These are phyloP conservation scores for Tryphoninae sp. DNA, from an alignment of 2,888 invertebrate species.

Conservation along the genomic window DNA sequence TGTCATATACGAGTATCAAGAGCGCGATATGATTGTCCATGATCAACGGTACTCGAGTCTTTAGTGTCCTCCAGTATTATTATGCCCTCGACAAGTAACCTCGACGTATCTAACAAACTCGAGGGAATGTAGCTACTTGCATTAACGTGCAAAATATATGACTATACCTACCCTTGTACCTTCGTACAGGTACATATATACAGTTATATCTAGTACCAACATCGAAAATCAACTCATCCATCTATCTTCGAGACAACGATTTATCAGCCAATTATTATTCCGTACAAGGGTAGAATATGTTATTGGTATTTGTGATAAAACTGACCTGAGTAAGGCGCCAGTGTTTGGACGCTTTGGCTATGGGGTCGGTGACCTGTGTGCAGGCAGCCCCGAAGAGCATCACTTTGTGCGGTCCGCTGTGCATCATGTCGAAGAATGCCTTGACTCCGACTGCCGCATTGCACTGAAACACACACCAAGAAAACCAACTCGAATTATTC, in stretches of 20 bases:
- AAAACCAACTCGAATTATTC: background rate
- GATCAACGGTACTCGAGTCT: conserved; percentile 10
- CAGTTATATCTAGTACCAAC: no score
- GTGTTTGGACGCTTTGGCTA: conserved; percentile 97
- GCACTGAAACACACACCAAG: conserved; percentile 85
- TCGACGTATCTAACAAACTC: background rate
- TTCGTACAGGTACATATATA: no score
- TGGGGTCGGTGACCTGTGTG: conserved; percentile 97
- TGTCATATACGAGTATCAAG: background rate
- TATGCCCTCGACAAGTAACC: background rate
- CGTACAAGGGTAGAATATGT: background rate
- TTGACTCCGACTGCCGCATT: conserved; percentile 97
- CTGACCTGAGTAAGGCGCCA: conserved; percentile 97
- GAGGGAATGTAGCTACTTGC: no score
- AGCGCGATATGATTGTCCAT: conserved; percentile 7
- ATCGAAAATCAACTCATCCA: background rate
- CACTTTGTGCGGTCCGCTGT: conserved; percentile 94
- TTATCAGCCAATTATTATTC: background rate
- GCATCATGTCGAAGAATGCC: conserved; percentile 98
- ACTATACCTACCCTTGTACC: no score
- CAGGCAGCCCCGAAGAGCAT: conserved; percentile 98
- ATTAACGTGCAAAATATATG: no score
- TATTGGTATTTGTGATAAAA: background rate
- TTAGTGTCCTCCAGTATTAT: conserved; percentile 3
- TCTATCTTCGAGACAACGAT: background rate